phyloP scores from a whole-genome alignment of 2,113 vertebrate species.

The Romanogobio albipinnatus region DNA sequence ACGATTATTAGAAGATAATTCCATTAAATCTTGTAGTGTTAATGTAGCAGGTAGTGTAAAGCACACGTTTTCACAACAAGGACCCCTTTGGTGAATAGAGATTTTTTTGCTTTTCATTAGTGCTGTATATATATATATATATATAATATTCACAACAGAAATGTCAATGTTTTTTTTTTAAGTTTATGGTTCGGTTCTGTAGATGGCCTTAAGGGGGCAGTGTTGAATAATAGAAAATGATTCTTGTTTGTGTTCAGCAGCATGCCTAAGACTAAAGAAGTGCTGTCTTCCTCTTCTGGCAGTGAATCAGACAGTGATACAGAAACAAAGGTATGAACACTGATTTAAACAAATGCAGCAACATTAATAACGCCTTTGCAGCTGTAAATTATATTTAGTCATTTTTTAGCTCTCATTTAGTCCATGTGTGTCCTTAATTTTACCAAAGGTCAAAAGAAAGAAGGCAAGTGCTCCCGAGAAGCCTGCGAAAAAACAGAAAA shows the following conservation, averaged over 20 bases:
- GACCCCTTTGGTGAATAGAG: background rate
- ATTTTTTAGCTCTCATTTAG: background rate
- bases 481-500: slow-evolving; percentile 89
- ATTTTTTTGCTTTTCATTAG: too few relatives aligned
- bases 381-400: background rate
- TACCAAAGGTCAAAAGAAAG: slow-evolving; percentile 87
- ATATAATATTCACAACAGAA: background rate
- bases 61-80: background rate
- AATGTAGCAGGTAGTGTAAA: background rate
- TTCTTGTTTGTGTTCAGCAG: slow-evolving; percentile 66
- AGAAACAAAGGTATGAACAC: slow-evolving; percentile 87
- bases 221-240: slow-evolving; percentile 40
- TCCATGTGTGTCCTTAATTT: background rate
- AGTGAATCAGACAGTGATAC: slow-evolving; percentile 96
- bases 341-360: background rate
- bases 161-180: background rate
- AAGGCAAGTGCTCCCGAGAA: slow-evolving; percentile 85
- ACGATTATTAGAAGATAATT: background rate
- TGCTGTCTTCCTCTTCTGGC: slow-evolving; percentile 90
- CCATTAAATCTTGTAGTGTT: background rate
- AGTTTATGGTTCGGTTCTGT: background rate
- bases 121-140: too few relatives aligned
- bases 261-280: slow-evolving; percentile 98
- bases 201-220: slow-evolving; percentile 41
- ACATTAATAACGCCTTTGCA: background rate